Evolutionary conservation across 2,888 invertebrate species (phyloP).

Genomic region (Acanthosepion esculentum): DNA sequence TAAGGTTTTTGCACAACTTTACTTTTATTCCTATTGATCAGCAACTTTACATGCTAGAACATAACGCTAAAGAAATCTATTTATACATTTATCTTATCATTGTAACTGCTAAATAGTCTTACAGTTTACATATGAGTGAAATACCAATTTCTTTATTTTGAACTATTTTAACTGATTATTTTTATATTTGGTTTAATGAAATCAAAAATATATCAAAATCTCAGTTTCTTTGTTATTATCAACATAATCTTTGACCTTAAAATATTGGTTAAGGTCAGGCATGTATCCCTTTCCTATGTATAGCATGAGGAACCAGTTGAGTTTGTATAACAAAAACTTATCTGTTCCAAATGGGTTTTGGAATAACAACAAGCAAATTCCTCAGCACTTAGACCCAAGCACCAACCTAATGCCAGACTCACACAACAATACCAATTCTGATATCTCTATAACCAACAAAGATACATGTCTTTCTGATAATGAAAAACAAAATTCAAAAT

Average conservation of each 20-base stretch:
- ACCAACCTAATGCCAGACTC: not conserved
- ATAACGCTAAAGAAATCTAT: no score
- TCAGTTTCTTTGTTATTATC: no score
- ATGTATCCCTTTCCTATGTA: slow-evolving; percentile 4
- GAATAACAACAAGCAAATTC: not conserved
- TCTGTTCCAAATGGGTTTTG: not conserved
- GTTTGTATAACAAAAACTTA: not conserved
- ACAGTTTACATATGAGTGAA: no score
- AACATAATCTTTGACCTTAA: not conserved
- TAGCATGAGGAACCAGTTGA: not conserved
- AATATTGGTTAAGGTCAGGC: not conserved
- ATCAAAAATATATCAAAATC: no score
- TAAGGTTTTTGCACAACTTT: no score
- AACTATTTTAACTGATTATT: no score
- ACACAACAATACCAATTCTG: not conserved
- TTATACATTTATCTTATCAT: no score
- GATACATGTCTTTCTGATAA: not conserved
- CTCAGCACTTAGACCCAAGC: not conserved
- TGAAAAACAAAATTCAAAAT: not conserved
- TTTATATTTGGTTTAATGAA: no score
- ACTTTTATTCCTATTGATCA: no score
- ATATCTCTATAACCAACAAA: not conserved
- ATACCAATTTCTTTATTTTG: no score
- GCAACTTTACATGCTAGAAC: no score
- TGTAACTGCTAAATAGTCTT: no score